These are phyloP conservation scores for Troilus luridus DNA, from an alignment of 2,888 invertebrate genomes.

Conservation along the genomic window DNA sequence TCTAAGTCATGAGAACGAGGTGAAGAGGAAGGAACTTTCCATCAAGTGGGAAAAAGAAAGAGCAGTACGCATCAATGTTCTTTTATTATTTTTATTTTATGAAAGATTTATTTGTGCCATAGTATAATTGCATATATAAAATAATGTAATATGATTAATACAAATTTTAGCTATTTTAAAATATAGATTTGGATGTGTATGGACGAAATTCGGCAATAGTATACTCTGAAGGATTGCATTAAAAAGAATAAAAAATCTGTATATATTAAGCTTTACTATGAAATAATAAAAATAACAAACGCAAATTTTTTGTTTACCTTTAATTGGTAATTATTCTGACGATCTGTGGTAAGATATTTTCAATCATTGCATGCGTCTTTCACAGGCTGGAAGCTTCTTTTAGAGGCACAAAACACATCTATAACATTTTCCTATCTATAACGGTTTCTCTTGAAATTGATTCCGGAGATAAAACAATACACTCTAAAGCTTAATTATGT, in stretches of 20 bases:
- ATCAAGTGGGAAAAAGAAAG: conserved; percentile 54
- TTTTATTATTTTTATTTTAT: background rate
- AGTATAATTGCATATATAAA: background rate
- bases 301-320: background rate
- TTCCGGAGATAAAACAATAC: background rate
- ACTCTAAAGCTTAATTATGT: background rate
- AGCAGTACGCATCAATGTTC: conserved; percentile 17
- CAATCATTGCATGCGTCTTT: conserved; percentile 33
- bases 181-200: conserved; percentile 36
- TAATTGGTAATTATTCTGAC: conserved; percentile 11
- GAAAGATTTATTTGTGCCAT: background rate
- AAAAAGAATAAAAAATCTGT: background rate
- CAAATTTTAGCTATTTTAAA: conserved; percentile 40
- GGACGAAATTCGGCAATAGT: conserved; percentile 25
- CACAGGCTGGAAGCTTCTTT: conserved; percentile 32
- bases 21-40: conserved; percentile 46
- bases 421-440: background rate
- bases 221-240: conserved; percentile 1
- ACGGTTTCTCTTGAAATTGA: background rate
- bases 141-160: conserved; percentile 20
- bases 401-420: background rate
- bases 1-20: background rate
- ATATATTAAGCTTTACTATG: conserved; percentile 25
- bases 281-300: conserved; percentile 8
- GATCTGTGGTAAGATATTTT: conserved; percentile 35